Conservation (phyloP, 2,888 invertebrate genomes). For the Eumacrocentrus americanus region DNA sequence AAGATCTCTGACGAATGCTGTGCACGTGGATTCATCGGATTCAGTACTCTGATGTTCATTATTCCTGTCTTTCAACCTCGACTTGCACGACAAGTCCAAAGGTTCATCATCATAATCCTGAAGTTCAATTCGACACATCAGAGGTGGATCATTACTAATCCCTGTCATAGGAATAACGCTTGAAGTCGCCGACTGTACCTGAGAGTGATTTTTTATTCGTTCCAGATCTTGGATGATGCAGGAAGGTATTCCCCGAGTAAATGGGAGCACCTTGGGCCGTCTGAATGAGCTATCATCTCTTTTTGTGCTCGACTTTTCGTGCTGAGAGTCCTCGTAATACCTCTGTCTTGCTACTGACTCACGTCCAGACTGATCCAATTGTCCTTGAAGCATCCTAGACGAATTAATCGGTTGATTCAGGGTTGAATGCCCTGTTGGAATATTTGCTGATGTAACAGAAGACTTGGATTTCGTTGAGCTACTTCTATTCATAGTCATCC, state of each 20-base stretch:
- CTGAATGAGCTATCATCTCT: neutral
- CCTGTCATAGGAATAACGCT: neutral
- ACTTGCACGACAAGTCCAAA: conserved; percentile 31
- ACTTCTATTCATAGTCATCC: neutral
- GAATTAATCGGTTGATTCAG: neutral
- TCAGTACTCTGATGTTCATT: too few relatives aligned
- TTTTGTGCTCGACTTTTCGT: neutral
- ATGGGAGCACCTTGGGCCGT: too few relatives aligned
- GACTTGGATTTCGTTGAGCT: neutral
- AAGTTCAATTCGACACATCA: neutral
- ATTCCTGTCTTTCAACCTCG: too few relatives aligned
- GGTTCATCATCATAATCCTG: conserved; percentile 15
- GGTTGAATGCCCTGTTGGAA: conserved; percentile 30
- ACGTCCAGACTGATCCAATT: neutral
- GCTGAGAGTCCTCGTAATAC: neutral
- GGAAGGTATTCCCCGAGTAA: neutral
- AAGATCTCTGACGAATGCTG: conserved; percentile 8
- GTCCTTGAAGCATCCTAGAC: conserved; percentile 10
- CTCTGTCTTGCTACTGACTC: neutral
- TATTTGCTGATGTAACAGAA: neutral
- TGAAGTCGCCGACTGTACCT: neutral
- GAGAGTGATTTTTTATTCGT: too few relatives aligned
- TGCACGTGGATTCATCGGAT: neutral
- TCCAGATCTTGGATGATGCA: neutral
- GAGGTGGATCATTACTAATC: neutral